Evolutionary conservation across 1,140 invertebrate genomes (phyloP).

Genomic region (Parapsyche elsis): DNA sequence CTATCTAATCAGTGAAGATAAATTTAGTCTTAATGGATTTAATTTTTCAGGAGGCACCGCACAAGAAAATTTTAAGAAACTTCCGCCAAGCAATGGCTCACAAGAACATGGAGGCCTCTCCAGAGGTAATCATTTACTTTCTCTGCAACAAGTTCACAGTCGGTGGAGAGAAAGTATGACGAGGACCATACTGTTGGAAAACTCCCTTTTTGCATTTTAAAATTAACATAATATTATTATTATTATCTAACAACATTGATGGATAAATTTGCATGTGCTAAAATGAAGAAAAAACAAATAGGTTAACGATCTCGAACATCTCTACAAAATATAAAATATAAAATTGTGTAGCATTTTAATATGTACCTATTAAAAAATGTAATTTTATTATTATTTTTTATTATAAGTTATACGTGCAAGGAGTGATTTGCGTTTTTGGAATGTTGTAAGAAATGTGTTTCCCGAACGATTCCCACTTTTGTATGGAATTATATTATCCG

Average conservation of each 20-base stretch:
- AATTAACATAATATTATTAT: background rate
- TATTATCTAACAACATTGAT: background rate
- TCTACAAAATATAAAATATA: background rate
- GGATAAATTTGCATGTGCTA: background rate
- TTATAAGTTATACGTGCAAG: background rate
- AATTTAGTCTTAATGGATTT: background rate
- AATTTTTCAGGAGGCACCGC: slow-evolving; percentile 61
- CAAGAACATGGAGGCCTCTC: slow-evolving; percentile 62
- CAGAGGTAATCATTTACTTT: slow-evolving; percentile 67
- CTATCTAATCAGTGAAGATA: background rate
- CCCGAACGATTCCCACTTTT: slow-evolving; percentile 14
- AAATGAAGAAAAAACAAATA: background rate
- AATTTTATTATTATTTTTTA: background rate
- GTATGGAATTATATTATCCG: slow-evolving; percentile 16
- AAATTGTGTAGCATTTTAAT: background rate
- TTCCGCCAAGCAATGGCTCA: slow-evolving; percentile 63
- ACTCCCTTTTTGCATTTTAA: slow-evolving; percentile 6
- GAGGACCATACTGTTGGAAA: background rate
- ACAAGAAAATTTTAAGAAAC: slow-evolving; percentile 65
- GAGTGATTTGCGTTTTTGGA: background rate
- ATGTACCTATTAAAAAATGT: background rate
- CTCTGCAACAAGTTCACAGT: slow-evolving; percentile 67
- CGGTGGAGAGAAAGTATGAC: slow-evolving; percentile 58
- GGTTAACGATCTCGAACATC: background rate
- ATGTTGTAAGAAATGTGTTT: slow-evolving; percentile 23